These are phyloP conservation scores for Epistrophella euchroma DNA, from an alignment of 2,888 invertebrate genomes.

Conservation along the genomic window DNA sequence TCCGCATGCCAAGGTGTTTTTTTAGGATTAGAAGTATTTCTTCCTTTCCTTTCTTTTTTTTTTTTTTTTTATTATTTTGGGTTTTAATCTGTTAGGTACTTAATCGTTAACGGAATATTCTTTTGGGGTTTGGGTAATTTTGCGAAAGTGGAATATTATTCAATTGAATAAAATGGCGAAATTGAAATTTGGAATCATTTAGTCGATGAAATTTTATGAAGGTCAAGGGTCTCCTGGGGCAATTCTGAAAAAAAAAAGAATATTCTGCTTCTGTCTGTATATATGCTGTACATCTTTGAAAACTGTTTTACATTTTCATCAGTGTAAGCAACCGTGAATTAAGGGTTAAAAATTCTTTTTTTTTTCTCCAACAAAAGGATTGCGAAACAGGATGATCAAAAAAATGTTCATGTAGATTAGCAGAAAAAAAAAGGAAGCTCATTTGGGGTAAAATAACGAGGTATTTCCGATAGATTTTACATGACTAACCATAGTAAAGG, in stretches of 20 bases:
- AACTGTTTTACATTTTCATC: neutral
- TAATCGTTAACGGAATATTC: slow-evolving; percentile 9
- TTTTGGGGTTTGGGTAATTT: slow-evolving; percentile 50
- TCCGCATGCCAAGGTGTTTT: slow-evolving; percentile 39
- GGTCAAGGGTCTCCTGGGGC: neutral
- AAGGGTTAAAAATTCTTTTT: neutral
- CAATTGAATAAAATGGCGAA: neutral
- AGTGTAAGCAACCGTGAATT: neutral
- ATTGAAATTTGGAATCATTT: neutral
- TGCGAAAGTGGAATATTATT: slow-evolving; percentile 21
- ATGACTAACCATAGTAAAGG: neutral
- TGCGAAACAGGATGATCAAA: slow-evolving; percentile 11
- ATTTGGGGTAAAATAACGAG: slow-evolving; percentile 12
- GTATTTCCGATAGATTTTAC: slow-evolving; percentile 2
- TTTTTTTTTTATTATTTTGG: slow-evolving; percentile 9
- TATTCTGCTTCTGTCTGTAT: neutral
- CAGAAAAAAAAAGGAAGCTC: slow-evolving; percentile 4
- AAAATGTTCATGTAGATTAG: slow-evolving; percentile 15
- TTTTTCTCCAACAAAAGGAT: neutral
- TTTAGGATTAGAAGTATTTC: slow-evolving; percentile 48
- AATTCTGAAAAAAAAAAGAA: neutral
- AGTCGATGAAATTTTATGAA: neutral
- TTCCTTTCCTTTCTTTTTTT: too few relatives aligned
- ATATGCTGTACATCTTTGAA: neutral
- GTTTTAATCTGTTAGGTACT: slow-evolving; percentile 6